These are phyloP conservation scores for Ricordea florida DNA, from an alignment of 92 coral and sea anemone species.

Conservation along the genomic window DNA sequence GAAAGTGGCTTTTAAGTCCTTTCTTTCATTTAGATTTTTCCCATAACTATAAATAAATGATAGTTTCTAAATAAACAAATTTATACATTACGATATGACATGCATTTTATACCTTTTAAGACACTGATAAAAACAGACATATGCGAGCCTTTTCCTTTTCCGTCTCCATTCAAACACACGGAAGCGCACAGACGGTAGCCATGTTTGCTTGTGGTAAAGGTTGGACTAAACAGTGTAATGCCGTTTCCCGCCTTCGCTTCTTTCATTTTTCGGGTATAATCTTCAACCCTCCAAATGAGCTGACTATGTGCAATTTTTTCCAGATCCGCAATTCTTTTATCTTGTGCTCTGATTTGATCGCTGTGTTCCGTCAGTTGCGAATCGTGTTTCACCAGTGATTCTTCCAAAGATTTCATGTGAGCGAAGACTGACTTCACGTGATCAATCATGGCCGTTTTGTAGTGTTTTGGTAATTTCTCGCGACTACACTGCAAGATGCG, in stretches of 20 bases:
- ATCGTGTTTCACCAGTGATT: slow-evolving; percentile 39
- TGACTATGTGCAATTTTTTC: slow-evolving; percentile 92
- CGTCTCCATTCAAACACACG: slow-evolving; percentile 96
- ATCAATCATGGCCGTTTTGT: slow-evolving; percentile 63
- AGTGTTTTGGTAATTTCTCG: slow-evolving; percentile 86
- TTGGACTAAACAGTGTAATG: slow-evolving; percentile 89
- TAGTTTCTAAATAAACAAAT: too few species aligned
- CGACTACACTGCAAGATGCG: slow-evolving; percentile 75
- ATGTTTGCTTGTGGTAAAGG: slow-evolving; percentile 97
- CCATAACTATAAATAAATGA: too few species aligned
- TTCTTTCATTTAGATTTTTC: too few species aligned
- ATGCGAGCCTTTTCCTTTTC: slow-evolving; percentile 97
- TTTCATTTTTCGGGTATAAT: slow-evolving; percentile 81
- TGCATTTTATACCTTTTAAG: slow-evolving; percentile 70
- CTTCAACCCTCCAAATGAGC: slow-evolving; percentile 91
- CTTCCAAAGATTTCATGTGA: slow-evolving; percentile 57
- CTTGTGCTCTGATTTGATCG: slow-evolving; percentile 55
- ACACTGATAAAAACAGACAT: slow-evolving; percentile 96
- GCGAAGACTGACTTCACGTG: slow-evolving; percentile 77
- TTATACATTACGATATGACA: too few species aligned
- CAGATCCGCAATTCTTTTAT: slow-evolving; percentile 75
- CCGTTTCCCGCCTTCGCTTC: slow-evolving; percentile 91
- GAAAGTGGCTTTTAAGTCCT: too few species aligned
- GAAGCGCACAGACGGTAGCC: slow-evolving; percentile 98
- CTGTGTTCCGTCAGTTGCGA: slow-evolving; percentile 57